phyloP scores from a whole-genome alignment of 2,113 vertebrate genomes.

The Myanophis thanlyinensis region DNA sequence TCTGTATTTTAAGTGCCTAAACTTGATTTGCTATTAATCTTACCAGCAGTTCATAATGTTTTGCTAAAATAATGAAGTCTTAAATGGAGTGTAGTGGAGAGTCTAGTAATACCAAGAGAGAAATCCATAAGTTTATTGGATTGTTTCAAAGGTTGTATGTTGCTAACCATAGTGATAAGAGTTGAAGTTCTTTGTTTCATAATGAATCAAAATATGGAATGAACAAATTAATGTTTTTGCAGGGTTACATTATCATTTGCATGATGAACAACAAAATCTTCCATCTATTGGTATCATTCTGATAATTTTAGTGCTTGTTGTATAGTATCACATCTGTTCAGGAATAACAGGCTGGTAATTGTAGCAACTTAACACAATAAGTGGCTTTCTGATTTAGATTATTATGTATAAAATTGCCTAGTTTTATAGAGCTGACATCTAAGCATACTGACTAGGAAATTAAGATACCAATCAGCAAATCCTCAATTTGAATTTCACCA shows the following conservation, averaged over 20 bases:
- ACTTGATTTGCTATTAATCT: neutral
- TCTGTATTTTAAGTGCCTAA: neutral
- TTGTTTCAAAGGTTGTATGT: neutral
- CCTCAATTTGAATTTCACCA: neutral
- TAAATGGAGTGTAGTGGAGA: neutral
- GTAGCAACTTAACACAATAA: neutral
- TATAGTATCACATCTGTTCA: neutral
- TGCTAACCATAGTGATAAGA: neutral
- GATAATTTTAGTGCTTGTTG: neutral
- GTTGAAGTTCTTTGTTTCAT: neutral
- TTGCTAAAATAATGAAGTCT: neutral
- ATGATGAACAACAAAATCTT: neutral
- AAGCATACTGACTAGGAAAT: neutral
- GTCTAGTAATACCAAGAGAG: neutral
- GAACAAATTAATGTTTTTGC: neutral
- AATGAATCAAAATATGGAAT: neutral
- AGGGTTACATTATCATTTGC: neutral
- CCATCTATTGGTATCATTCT: neutral
- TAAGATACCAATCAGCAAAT: neutral
- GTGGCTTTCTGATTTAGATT: neutral
- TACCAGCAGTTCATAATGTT: neutral
- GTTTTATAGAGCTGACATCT: neutral
- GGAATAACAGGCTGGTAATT: neutral
- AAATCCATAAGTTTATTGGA: neutral
- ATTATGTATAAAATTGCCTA: neutral